Percentiles rank a stretch among this genome's conserved stretches.
phyloP scores from a whole-genome alignment of 2,888 invertebrate genomes.

The Ormyrus thymus region DNA sequence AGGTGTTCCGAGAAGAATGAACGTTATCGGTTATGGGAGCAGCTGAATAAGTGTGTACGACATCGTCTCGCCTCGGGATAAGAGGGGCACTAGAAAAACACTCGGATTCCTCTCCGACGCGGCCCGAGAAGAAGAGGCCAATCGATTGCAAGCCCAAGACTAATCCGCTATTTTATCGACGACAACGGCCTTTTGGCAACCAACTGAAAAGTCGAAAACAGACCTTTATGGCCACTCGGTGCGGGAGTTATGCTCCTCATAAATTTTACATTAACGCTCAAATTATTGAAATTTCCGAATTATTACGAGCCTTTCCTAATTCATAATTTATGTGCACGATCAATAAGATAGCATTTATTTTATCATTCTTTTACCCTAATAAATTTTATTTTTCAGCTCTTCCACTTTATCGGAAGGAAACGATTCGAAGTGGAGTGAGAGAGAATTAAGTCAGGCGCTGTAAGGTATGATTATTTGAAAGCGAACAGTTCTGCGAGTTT shows the following conservation, averaged over 20 bases:
- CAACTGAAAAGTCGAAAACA: conserved; percentile 7
- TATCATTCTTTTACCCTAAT: no score
- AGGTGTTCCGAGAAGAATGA: conserved; percentile 1
- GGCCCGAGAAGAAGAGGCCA: not conserved
- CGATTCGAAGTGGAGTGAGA: no score
- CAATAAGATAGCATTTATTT: no score
- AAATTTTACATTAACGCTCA: not conserved
- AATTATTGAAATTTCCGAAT: no score
- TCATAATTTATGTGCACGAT: no score
- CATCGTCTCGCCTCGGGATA: conserved; percentile 15
- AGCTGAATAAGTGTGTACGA: not conserved
- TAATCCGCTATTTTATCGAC: conserved; percentile 12
- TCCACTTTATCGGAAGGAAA: no score
- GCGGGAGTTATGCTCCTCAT: not conserved
- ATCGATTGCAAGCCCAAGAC: conserved; percentile 2
- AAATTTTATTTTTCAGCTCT: no score
- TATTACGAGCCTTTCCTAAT: no score
- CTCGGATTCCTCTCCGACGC: not conserved
- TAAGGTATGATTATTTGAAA: no score
- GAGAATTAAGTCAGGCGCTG: no score
- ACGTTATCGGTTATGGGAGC: conserved; percentile 17
- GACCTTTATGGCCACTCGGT: not conserved
- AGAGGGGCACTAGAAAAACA: conserved; percentile 3
- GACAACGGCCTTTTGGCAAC: not conserved
- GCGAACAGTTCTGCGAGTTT: no score